Conservation (phyloP, 2,797 vertebrate genomes). For the Thamnophis elegans region DNA sequence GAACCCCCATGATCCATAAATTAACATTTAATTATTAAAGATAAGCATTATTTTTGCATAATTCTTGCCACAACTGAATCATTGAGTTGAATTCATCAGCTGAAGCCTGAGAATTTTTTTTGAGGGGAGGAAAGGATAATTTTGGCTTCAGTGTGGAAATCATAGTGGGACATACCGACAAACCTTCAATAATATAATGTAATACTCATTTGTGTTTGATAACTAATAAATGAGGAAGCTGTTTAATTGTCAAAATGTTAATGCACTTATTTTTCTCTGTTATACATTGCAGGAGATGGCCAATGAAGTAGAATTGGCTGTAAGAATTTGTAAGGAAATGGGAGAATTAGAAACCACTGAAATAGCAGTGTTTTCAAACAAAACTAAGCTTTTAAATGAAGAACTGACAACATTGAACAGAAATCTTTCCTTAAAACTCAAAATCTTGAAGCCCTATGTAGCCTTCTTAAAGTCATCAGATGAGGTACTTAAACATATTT, state of each 20-base stretch:
- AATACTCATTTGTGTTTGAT: not conserved
- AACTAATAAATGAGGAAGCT: not conserved
- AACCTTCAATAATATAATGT: not conserved
- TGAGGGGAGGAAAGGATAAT: not conserved
- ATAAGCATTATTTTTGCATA: not conserved
- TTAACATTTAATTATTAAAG: not conserved
- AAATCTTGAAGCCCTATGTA: constrained; percentile 72
- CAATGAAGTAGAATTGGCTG: constrained; percentile 70
- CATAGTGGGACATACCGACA: not conserved
- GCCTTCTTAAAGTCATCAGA: constrained; percentile 74
- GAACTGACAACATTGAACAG: constrained; percentile 74
- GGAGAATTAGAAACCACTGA: constrained; percentile 67
- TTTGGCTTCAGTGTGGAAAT: not conserved
- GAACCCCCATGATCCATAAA: not conserved
- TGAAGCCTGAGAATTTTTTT: not conserved
- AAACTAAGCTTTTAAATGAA: constrained; percentile 64
- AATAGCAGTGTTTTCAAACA: constrained; percentile 66
- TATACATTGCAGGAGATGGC: constrained; percentile 69
- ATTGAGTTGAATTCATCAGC: not conserved
- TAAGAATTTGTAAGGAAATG: constrained; percentile 73
- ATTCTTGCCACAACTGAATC: not conserved
- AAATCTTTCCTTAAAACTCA: constrained; percentile 69
- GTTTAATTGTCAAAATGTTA: constrained; percentile 4
- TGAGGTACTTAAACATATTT: constrained; percentile 73
- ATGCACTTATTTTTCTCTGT: not conserved